Conservation (phyloP, 2,113 vertebrate species). For the Paedocypris sp. region DNA sequence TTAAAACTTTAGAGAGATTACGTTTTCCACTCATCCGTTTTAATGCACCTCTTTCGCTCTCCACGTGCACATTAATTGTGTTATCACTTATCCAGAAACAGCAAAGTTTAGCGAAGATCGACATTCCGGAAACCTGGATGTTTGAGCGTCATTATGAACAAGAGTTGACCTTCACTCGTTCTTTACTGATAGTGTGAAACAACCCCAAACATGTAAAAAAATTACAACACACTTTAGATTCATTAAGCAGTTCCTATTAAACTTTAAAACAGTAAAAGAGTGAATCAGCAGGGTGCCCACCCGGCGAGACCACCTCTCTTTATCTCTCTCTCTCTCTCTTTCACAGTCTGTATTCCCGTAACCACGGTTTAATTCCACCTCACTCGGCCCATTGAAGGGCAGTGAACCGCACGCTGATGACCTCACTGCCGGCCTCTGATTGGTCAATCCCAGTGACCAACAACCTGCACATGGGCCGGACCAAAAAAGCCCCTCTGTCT, state of each 20-base stretch:
- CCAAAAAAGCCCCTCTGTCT: slow-evolving; percentile 14
- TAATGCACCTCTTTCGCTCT: slow-evolving; percentile 14
- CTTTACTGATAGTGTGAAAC: no score
- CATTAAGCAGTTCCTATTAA: slow-evolving; percentile 29
- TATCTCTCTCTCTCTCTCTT: neutral
- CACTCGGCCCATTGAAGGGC: slow-evolving; percentile 30
- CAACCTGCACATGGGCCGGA: slow-evolving; percentile 10
- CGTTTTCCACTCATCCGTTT: neutral
- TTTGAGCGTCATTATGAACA: no score
- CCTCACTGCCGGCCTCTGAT: slow-evolving; percentile 18
- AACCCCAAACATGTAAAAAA: slow-evolving; percentile 20
- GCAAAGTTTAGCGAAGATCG: no score
- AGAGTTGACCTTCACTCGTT: no score
- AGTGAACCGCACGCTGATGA: slow-evolving; percentile 27
- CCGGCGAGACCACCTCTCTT: neutral
- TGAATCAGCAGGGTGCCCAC: slow-evolving; percentile 8
- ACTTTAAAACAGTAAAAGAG: slow-evolving; percentile 28
- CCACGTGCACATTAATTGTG: slow-evolving; percentile 1
- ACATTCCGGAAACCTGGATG: no score
- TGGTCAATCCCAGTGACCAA: slow-evolving; percentile 19
- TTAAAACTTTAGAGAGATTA: neutral
- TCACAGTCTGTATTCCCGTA: slow-evolving; percentile 19
- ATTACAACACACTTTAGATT: slow-evolving; percentile 6
- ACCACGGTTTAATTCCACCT: slow-evolving; percentile 31
- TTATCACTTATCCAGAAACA: no score